Conservation (phyloP, 1,140 invertebrate species). For the Sinonovacula constricta region DNA sequence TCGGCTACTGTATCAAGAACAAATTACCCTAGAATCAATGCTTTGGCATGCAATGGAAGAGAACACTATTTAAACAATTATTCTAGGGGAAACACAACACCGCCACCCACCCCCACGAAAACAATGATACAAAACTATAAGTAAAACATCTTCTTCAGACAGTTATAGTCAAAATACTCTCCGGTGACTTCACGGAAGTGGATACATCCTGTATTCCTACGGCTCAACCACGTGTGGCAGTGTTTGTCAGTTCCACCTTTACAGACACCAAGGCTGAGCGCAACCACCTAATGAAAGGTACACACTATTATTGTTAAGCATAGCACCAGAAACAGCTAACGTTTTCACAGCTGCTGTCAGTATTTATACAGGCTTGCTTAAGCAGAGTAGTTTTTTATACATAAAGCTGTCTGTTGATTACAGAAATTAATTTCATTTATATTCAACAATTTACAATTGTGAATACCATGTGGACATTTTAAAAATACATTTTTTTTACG, state of each 20-base stretch:
- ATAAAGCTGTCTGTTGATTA: too few species aligned
- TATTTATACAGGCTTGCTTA: too few species aligned
- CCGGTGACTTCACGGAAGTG: conserved; percentile 17
- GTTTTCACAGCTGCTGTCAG: too few species aligned
- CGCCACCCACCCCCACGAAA: background rate
- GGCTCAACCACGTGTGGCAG: conserved; percentile 35
- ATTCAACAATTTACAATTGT: too few species aligned
- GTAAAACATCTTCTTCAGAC: background rate
- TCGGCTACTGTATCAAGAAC: background rate
- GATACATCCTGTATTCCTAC: conserved; percentile 21
- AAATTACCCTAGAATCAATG: background rate
- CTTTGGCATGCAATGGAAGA: background rate
- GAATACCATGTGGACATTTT: too few species aligned
- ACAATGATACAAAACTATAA: background rate
- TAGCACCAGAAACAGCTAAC: too few species aligned
- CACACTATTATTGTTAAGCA: too few species aligned
- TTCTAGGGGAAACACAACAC: background rate
- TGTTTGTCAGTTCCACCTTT: conserved; percentile 45
- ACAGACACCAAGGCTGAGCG: conserved; percentile 45
- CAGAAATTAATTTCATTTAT: too few species aligned
- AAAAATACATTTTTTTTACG: too few species aligned
- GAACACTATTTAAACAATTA: background rate
- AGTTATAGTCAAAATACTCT: conserved; percentile 13
- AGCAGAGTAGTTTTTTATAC: too few species aligned
- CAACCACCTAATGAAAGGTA: conserved; percentile 50